These are phyloP conservation scores for Stegodyphus dumicola DNA, from an alignment of 1,140 invertebrate species.

Conservation along the genomic window DNA sequence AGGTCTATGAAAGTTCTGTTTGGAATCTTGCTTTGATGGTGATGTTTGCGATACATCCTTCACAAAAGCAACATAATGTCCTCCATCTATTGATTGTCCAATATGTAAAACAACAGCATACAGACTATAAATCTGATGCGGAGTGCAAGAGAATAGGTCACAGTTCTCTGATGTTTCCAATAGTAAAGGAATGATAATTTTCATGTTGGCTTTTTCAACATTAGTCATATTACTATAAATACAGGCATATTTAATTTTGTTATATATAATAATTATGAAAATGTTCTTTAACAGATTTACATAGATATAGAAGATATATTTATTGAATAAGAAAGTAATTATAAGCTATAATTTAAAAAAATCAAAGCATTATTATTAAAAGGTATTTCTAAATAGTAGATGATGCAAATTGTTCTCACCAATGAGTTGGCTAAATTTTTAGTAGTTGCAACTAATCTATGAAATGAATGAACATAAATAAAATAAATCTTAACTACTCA, in stretches of 20 bases:
- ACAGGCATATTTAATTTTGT: not conserved
- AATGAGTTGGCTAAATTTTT: too few relatives aligned
- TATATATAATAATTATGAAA: too few relatives aligned
- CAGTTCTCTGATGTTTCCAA: constrained; percentile 25
- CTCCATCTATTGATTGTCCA: constrained; percentile 93
- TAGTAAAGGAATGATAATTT: constrained; percentile 24
- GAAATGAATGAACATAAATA: too few relatives aligned
- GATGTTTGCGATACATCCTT: constrained; percentile 33
- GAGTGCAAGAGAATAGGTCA: constrained; percentile 18
- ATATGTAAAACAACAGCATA: constrained; percentile 97
- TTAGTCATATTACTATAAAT: not conserved
- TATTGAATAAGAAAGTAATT: too few relatives aligned
- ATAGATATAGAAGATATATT: too few relatives aligned
- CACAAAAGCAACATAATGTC: constrained; percentile 99
- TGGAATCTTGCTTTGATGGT: not conserved
- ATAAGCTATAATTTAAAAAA: too few relatives aligned
- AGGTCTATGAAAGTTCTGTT: not conserved
- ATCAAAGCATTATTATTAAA: too few relatives aligned
- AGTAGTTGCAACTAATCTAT: too few relatives aligned
- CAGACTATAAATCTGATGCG: constrained; percentile 78
- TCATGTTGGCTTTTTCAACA: constrained; percentile 20
- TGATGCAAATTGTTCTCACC: too few relatives aligned
- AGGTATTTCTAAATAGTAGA: too few relatives aligned
- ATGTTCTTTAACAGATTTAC: too few relatives aligned
- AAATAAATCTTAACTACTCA: too few relatives aligned